These are phyloP conservation scores for Clunio marinus DNA, from an alignment of 2,888 invertebrate species.

Conservation along the genomic window DNA sequence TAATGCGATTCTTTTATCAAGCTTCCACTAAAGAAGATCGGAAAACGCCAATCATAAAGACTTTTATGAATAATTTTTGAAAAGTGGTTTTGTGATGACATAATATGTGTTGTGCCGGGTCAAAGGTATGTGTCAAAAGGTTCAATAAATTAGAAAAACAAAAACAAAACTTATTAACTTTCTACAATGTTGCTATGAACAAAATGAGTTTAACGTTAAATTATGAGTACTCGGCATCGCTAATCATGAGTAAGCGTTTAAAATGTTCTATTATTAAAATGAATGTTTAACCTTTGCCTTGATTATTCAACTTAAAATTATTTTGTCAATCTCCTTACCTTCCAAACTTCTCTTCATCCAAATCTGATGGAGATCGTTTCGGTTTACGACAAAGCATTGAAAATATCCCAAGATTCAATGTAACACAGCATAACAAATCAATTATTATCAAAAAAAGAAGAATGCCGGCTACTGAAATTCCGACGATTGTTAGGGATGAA, in stretches of 20 bases:
- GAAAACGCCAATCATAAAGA: constrained; percentile 95
- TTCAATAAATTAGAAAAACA: constrained; percentile 11
- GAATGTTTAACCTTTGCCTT: not conserved
- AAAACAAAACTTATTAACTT: constrained; percentile 1
- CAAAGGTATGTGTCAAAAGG: constrained; percentile 1
- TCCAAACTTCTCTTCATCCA: constrained; percentile 80
- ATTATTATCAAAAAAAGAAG: constrained; percentile 75
- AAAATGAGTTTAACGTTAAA: not conserved
- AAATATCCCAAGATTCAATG: constrained; percentile 60
- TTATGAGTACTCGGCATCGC: too few species aligned
- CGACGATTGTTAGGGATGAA: constrained; percentile 67
- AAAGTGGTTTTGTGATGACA: not conserved
- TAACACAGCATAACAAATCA: constrained; percentile 78
- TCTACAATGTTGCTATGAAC: not conserved
- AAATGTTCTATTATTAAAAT: not conserved
- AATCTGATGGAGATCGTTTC: constrained; percentile 51
- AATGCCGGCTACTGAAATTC: constrained; percentile 77
- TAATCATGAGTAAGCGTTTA: not conserved
- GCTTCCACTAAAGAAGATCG: constrained; percentile 88
- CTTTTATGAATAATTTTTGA: constrained; percentile 52
- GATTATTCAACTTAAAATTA: constrained; percentile 26
- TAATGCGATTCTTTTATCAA: constrained; percentile 57
- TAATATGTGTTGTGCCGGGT: not conserved
- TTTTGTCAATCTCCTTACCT: constrained; percentile 61
- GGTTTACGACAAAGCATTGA: constrained; percentile 61